Base-by-base conservation (phyloP, 2,113 vertebrate genomes). In the Bothrops jararaca region DNA sequence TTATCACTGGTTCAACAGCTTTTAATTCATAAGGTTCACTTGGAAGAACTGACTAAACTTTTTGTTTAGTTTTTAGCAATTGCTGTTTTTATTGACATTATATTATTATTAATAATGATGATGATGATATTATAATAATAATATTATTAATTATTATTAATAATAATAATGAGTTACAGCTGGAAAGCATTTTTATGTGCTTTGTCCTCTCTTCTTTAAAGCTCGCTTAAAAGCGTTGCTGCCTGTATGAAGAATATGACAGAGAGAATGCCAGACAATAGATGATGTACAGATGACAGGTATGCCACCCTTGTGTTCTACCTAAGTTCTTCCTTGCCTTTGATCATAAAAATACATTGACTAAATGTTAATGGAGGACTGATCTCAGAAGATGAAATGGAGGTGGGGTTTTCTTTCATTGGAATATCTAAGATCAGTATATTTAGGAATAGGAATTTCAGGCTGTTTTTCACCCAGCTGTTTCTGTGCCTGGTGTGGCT, bases 371-470 rank as follows among this genome's bases (percentile, higher is more conserved):
- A n/a, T 11, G 20, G 18, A 26, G 53, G 22, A 22, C 34, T 85
- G 42, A 22, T 86, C 64, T 86, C 90, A 86, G 15, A 23, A n/a
- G 15, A n/a, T 22, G 3, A 57, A 57, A 22, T 1, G 20, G 56
- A 8, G 48, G 20, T 23, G 57, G 10, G 20, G 9, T 90, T 86
- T 90, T 90, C 5, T 53, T 92, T 54, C 42, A 85, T 89, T 89
- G 98, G 98, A 98, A 97, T 92, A 98, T 98, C 89, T 96, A 98
- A 96, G 98, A 98, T 95, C 97, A 97, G 96, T 98, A 98, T 95
- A 97, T 96, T 4, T 93, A 96, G 6, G 98, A 98, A 95, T 98
- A 98, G 95, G 98, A 98, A 97, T 98, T 98, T 95, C 98, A 98
- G 96, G 98, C 97, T 92, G 98, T 98, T 94, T 98, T 96, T 98